Conservation (phyloP, 2,797 vertebrate genomes). For the Malacoctenus gilli region DNA sequence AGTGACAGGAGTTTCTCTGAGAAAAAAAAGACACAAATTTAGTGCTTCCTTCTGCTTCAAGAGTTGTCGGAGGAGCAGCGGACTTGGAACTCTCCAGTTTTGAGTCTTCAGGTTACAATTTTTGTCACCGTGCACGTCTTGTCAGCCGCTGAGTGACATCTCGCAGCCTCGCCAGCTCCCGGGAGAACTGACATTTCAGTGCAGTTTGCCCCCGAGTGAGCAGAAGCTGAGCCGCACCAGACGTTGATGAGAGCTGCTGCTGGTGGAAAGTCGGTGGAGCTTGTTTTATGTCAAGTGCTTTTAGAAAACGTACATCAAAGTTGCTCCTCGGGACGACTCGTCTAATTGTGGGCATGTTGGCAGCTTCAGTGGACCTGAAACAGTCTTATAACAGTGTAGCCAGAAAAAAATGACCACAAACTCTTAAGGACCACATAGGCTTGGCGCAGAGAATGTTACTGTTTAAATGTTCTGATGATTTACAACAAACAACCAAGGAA, state of each 20-base stretch:
- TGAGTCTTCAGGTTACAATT: constrained; percentile 26
- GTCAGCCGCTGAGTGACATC: constrained; percentile 36
- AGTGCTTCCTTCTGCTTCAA: background rate
- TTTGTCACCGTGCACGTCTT: constrained; percentile 21
- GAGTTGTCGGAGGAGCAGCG: too few species aligned
- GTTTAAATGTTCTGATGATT: too few species aligned
- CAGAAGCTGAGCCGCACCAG: constrained; percentile 8
- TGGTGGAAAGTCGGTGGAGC: background rate
- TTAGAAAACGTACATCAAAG: background rate
- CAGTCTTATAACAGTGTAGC: too few species aligned
- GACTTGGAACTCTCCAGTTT: background rate
- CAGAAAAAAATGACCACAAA: too few species aligned
- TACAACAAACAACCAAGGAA: too few species aligned
- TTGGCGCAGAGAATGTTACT: too few species aligned
- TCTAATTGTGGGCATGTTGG: too few species aligned
- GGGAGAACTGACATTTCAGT: constrained; percentile 24
- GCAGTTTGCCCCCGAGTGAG: background rate
- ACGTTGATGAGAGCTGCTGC: constrained; percentile 6
- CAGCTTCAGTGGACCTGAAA: too few species aligned
- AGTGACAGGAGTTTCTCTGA: too few species aligned
- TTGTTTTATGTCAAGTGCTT: background rate
- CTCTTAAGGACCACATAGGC: too few species aligned
- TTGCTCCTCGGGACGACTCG: background rate
- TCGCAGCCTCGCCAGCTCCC: background rate
- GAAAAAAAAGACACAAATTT: too few species aligned